These are phyloP conservation scores for Galaxias olidus DNA, from an alignment of 2,797 vertebrate species.

Conservation along the genomic window DNA sequence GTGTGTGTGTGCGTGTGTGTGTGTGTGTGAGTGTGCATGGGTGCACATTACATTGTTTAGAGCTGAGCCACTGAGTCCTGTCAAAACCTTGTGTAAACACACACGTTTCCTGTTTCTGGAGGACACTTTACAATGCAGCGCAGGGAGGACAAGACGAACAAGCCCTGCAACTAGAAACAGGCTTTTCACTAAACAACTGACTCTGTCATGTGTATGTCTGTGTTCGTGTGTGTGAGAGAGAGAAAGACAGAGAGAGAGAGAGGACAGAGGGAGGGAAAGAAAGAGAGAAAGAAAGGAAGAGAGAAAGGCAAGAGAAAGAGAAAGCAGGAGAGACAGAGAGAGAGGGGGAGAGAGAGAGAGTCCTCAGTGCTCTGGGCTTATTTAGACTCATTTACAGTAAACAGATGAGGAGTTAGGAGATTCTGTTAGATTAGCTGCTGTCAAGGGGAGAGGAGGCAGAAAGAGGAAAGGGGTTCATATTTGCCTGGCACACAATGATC, in stretches of 20 bases:
- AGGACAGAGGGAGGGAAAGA: no score
- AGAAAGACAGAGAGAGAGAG: no score
- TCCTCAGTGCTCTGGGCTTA: conserved; percentile 61
- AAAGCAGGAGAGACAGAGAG: no score
- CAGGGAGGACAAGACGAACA: conserved; percentile 52
- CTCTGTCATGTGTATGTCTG: not conserved
- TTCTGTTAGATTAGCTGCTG: conserved; percentile 54
- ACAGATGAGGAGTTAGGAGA: conserved; percentile 60
- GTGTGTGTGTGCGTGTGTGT: conserved; percentile 10
- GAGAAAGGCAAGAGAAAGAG: no score
- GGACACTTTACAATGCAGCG: conserved; percentile 24
- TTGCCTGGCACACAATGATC: conserved; percentile 62
- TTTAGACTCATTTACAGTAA: conserved; percentile 66
- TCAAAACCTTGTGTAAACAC: conserved; percentile 50
- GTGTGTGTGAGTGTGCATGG: conserved; percentile 15
- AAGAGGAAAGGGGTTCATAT: conserved; percentile 24
- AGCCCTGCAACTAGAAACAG: conserved; percentile 46
- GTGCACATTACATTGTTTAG: conserved; percentile 28
- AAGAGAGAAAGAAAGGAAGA: no score
- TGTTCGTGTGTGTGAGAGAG: not conserved
- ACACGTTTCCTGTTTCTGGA: conserved; percentile 49
- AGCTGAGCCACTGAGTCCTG: conserved; percentile 47
- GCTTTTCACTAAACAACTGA: conserved; percentile 36
- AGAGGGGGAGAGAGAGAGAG: conserved; percentile 15
- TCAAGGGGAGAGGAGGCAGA: conserved; percentile 43